phyloP scores from a whole-genome alignment of 1,140 invertebrate genomes.

The Cyrtorhinus lividipennis region DNA sequence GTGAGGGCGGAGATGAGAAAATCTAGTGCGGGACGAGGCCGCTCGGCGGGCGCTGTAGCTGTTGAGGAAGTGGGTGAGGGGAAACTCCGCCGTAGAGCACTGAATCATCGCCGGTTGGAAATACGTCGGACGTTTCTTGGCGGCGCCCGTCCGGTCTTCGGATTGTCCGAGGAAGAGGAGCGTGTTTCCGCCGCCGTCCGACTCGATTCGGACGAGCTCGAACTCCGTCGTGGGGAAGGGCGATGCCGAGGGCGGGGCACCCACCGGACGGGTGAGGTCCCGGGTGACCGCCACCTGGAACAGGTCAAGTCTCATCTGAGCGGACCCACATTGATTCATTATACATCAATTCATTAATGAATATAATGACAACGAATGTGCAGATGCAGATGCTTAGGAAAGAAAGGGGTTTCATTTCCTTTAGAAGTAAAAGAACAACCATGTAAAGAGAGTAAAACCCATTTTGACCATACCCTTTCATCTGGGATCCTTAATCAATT shows the following conservation, averaged over 20 bases:
- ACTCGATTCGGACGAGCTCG: slow-evolving; percentile 36
- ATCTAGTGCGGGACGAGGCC: no score
- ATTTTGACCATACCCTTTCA: no score
- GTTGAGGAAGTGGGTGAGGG: slow-evolving; percentile 12
- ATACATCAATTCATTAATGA: no score
- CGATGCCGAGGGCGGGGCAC: slow-evolving; percentile 37
- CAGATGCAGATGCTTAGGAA: slow-evolving; percentile 1
- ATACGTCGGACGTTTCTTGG: slow-evolving; percentile 32
- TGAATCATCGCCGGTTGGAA: slow-evolving; percentile 35
- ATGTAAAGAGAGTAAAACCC: no score
- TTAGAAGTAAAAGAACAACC: neutral
- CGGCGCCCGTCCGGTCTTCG: slow-evolving; percentile 30
- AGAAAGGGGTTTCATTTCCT: neutral
- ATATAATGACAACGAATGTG: no score
- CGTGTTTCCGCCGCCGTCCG: slow-evolving; percentile 30
- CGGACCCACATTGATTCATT: no score
- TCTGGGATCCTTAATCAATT: no score
- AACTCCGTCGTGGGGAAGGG: slow-evolving; percentile 34
- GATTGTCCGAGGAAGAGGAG: slow-evolving; percentile 33
- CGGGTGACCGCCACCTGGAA: slow-evolving; percentile 31
- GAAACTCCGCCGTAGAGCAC: slow-evolving; percentile 28
- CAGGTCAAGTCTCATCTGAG: no score
- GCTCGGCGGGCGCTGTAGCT: neutral
- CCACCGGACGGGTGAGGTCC: slow-evolving; percentile 35
- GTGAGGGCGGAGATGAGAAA: no score